phyloP scores from a whole-genome alignment of 92 coral and sea anemone genomes.

The Epizoanthus fatuus region DNA sequence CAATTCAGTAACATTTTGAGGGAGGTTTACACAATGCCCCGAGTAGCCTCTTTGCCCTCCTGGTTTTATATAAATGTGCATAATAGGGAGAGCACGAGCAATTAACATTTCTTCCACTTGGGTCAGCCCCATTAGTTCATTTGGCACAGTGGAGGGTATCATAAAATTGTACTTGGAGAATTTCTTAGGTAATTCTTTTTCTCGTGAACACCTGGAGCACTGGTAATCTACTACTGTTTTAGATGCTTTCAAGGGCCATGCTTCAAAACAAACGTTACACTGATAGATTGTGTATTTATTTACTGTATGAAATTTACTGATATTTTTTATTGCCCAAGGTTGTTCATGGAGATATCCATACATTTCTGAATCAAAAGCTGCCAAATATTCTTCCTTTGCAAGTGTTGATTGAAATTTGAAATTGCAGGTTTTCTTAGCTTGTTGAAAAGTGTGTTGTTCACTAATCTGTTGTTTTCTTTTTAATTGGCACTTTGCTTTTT shows the following conservation, averaged over 20 bases:
- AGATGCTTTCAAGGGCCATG: constrained; percentile 39
- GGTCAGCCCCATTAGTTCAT: constrained; percentile 26
- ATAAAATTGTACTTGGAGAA: constrained; percentile 54
- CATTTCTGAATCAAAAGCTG: constrained; percentile 33
- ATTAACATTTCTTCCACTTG: constrained; percentile 60
- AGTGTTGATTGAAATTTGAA: neutral
- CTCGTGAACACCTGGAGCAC: constrained; percentile 40
- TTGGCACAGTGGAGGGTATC: constrained; percentile 52
- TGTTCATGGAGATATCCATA: constrained; percentile 46
- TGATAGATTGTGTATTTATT: constrained; percentile 35
- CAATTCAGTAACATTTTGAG: constrained; percentile 26
- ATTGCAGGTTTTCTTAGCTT: constrained; percentile 2
- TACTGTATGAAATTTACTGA: constrained; percentile 40
- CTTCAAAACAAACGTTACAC: constrained; percentile 52
- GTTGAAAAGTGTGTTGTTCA: neutral
- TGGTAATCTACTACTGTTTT: constrained; percentile 16
- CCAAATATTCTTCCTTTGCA: constrained; percentile 36
- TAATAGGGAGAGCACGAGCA: constrained; percentile 61
- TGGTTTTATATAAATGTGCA: constrained; percentile 25
- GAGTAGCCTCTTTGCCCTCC: constrained; percentile 40
- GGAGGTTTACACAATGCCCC: constrained; percentile 32
- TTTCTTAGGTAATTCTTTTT: constrained; percentile 38
- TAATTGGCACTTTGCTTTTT: neutral
- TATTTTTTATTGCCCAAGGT: constrained; percentile 43
- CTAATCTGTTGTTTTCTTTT: neutral